These are phyloP conservation scores for Sarcophaga carnaria DNA, from an alignment of 2,888 invertebrate species.

Conservation along the genomic window DNA sequence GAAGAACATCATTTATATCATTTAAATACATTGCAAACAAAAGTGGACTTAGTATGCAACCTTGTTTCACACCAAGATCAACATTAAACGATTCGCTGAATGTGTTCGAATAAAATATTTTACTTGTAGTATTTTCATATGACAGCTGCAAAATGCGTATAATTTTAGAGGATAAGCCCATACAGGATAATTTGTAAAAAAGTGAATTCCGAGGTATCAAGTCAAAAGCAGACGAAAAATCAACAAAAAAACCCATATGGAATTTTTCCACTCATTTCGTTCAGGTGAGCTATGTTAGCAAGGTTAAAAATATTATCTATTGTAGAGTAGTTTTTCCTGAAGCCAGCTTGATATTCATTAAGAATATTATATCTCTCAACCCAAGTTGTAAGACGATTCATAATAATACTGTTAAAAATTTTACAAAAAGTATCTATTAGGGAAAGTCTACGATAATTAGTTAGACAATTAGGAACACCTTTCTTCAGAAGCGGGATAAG, in stretches of 20 bases:
- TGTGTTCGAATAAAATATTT: constrained; percentile 19
- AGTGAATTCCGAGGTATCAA: constrained; percentile 2
- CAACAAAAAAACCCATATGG: constrained; percentile 48
- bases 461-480: too few species aligned
- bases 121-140: constrained; percentile 10
- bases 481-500: neutral
- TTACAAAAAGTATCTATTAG: too few species aligned
- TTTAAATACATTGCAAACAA: constrained; percentile 6
- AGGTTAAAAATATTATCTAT: neutral
- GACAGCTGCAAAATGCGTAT: neutral
- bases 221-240: constrained; percentile 39
- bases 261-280: constrained; percentile 9
- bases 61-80: constrained; percentile 25
- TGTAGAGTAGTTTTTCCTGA: too few species aligned
- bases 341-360: too few species aligned
- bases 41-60: constrained; percentile 1
- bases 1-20: neutral
- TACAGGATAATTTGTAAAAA: constrained; percentile 25
- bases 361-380: too few species aligned
- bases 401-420: too few species aligned
- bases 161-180: constrained; percentile 39
- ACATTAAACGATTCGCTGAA: constrained; percentile 9
- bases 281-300: neutral
- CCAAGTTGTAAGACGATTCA: too few species aligned
- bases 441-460: too few species aligned